A percentile compares a stretch with the other conserved stretches of the same genome.
phyloP scores from a whole-genome alignment of 1,140 invertebrate species.

The Diuraphis noxia region DNA sequence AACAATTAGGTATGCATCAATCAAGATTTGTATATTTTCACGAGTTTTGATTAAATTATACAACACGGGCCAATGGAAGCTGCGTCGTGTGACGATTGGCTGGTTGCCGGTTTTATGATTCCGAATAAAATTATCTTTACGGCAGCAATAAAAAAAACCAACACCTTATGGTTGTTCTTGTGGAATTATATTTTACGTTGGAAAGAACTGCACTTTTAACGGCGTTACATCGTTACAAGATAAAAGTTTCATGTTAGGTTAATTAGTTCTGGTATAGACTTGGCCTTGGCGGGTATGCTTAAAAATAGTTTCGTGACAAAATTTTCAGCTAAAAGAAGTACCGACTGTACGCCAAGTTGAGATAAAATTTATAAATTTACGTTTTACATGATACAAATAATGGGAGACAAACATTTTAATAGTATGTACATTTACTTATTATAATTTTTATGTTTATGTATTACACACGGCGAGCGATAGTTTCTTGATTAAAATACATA shows the following conservation, averaged over 20 bases:
- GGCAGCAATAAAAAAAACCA: conserved; percentile 40
- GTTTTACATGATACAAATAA: neutral
- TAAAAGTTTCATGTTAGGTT: conserved; percentile 40
- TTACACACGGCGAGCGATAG: neutral
- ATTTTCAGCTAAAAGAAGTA: neutral
- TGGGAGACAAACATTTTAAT: neutral
- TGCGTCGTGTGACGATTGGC: conserved; percentile 42
- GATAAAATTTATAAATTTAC: conserved; percentile 15
- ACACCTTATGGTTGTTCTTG: neutral
- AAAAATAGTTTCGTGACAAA: conserved; percentile 38
- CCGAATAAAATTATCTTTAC: conserved; percentile 51
- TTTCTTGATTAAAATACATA: neutral
- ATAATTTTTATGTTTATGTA: neutral
- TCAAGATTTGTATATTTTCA: neutral
- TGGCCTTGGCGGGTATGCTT: conserved; percentile 29
- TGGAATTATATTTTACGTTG: conserved; percentile 34
- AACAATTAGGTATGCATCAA: neutral
- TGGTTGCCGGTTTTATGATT: conserved; percentile 37
- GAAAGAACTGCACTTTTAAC: conserved; percentile 51
- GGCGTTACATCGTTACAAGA: conserved; percentile 23
- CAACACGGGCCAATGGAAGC: conserved; percentile 45
- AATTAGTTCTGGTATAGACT: conserved; percentile 43
- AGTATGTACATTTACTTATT: neutral
- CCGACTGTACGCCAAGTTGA: neutral
- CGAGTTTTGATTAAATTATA: conserved; percentile 43